These are phyloP conservation scores for Drosophila algonquin DNA, from an alignment of 2,888 invertebrate species.

Conservation along the genomic window DNA sequence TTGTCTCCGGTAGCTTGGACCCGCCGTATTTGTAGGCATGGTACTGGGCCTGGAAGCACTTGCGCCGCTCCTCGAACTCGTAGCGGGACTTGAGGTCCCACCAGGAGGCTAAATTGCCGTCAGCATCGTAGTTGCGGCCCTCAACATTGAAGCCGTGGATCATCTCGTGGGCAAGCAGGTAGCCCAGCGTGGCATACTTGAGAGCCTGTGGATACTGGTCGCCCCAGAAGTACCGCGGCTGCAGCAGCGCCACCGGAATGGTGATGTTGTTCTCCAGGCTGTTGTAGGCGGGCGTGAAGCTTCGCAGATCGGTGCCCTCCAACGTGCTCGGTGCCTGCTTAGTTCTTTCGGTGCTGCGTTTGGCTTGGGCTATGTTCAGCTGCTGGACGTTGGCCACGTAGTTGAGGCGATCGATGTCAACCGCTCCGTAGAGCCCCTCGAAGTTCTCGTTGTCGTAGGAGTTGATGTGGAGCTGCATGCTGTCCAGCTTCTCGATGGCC, in stretches of 20 bases:
- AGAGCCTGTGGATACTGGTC: slow-evolving; percentile 75
- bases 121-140: slow-evolving; percentile 71
- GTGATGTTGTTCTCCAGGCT: slow-evolving; percentile 71
- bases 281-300: slow-evolving; percentile 74
- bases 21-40: slow-evolving; percentile 72
- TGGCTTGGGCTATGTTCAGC: slow-evolving; percentile 48
- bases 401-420: slow-evolving; percentile 57
- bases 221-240: slow-evolving; percentile 79
- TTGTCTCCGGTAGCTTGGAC: slow-evolving; percentile 52
- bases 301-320: slow-evolving; percentile 49
- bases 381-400: slow-evolving; percentile 74
- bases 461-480: slow-evolving; percentile 73
- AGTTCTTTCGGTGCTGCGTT: slow-evolving; percentile 24
- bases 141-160: slow-evolving; percentile 81
- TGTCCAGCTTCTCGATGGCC: slow-evolving; percentile 72
- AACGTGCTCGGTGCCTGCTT: slow-evolving; percentile 38
- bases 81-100: slow-evolving; percentile 76
- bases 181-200: slow-evolving; percentile 79
- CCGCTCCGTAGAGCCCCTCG: slow-evolving; percentile 50
- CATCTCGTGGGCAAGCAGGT: slow-evolving; percentile 80
- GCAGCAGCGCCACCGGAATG: slow-evolving; percentile 79
- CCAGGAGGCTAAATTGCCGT: slow-evolving; percentile 71
- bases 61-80: slow-evolving; percentile 72
- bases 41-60: slow-evolving; percentile 81
- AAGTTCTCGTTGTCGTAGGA: slow-evolving; percentile 74